phyloP scores from a whole-genome alignment of 2,888 invertebrate genomes.

The Dendrolimus pini region DNA sequence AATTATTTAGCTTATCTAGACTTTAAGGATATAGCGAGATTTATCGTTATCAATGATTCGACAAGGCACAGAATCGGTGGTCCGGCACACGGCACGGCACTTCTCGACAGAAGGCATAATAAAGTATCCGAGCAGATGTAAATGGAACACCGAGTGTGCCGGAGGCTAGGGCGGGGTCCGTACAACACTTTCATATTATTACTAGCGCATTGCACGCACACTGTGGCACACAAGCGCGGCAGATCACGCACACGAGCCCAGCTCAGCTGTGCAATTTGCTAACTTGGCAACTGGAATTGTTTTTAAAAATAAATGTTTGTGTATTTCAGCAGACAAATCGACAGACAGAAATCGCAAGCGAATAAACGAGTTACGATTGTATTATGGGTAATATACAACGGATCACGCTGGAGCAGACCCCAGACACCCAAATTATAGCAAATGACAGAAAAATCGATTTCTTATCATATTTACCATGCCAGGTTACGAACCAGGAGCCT shows the following conservation, averaged over 20 bases:
- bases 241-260: conserved; percentile 21
- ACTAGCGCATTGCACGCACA: conserved; percentile 59
- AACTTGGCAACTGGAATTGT: no score
- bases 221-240: conserved; percentile 32
- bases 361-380: no score
- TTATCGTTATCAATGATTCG: conserved; percentile 30
- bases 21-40: conserved; percentile 22
- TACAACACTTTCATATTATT: conserved; percentile 75
- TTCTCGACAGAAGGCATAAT: conserved; percentile 64
- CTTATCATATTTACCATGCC: no score
- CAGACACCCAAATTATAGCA: no score
- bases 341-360: no score
- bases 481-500: no score
- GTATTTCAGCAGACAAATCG: no score
- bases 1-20: not conserved
- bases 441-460: no score
- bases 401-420: no score
- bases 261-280: not conserved
- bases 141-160: conserved; percentile 65
- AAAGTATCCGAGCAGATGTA: conserved; percentile 72
- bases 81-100: conserved; percentile 20
- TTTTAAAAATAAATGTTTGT: no score
- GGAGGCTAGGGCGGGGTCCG: conserved; percentile 74
- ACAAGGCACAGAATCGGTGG: conserved; percentile 23
- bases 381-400: no score